Evolutionary conservation across 2,113 vertebrate species (phyloP), one percentile per base, ranked within the genome.

Genomic region (Glaucidium brasilianum): DNA sequence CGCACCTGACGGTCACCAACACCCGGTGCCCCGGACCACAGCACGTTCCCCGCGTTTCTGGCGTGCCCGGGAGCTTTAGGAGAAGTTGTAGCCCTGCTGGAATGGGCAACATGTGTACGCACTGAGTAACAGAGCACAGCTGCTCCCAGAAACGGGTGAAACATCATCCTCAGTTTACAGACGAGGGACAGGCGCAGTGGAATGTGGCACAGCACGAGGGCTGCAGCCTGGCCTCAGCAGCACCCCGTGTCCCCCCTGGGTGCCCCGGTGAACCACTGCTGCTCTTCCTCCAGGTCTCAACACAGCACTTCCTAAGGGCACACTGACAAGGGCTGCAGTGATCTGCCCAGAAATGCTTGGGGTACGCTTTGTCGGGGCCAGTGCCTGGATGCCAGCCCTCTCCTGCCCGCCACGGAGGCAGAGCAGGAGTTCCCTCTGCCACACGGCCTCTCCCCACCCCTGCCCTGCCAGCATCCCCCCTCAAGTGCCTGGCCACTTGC

Each of bases 21-120:
- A 2, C 22, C 5, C 2, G 0, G 6, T 4, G 47, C 12, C 60
- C 13, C 0, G 1, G 8, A 16, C 0, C 0, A 53, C 79, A 32
- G 47, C 1, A 0, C 11, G 0, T 37, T 76, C 80, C 84, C 18
- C 0, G 5, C 39, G 0, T 71, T 52, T 6, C 76, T 71, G 81
- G 62, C 12, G 0, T 59, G 41, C 21, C 77, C 34, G 1, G 62
- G 83, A 6, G 82, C 29, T 77, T 17, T 2, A 4, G 4, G 76
- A 32, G 92, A 41, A 49, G 90, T 5, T 25, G 59, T 8, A 77
- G 90, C 75, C 64, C 74, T 18, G 75, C 35, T 25, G 74, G 78
- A n/a, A 75, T 1, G 15, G 82, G 53, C 81, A 49, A n/a, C 15
- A 8, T 2, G 32, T 10, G 49, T 5, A 5, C 22, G 4, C 77